Evolutionary conservation across 1,140 invertebrate genomes (phyloP).

Genomic region (Drosophila carrolli): DNA sequence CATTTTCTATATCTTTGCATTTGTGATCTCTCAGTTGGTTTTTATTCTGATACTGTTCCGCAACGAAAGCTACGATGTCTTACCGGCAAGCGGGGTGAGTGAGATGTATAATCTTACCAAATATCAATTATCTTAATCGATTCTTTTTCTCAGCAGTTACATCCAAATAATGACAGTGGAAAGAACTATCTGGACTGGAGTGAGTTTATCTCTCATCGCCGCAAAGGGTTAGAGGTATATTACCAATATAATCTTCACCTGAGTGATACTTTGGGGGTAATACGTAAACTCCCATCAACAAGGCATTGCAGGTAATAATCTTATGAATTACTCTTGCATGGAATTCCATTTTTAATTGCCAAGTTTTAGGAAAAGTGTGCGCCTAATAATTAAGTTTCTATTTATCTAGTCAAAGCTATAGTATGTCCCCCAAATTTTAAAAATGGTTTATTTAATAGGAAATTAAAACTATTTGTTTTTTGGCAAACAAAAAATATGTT

Average conservation of each 20-base stretch:
- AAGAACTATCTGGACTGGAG: slow-evolving; percentile 3
- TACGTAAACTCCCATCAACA: slow-evolving; percentile 57
- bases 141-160: background rate
- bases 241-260: slow-evolving; percentile 58
- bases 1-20: slow-evolving; percentile 8
- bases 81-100: slow-evolving; percentile 12
- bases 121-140: too few relatives aligned
- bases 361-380: too few relatives aligned
- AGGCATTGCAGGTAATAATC: slow-evolving; percentile 57
- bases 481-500: too few relatives aligned
- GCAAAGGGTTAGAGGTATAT: slow-evolving; percentile 5
- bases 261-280: slow-evolving; percentile 43
- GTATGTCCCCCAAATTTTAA: too few relatives aligned
- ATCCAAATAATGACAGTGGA: background rate
- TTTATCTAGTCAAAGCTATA: too few relatives aligned
- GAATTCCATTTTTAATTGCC: too few relatives aligned
- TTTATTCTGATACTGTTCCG: slow-evolving; percentile 10
- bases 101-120: too few relatives aligned
- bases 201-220: slow-evolving; percentile 36
- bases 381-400: too few relatives aligned
- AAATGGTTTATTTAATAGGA: too few relatives aligned
- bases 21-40: slow-evolving; percentile 27
- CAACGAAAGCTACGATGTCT: background rate
- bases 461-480: too few relatives aligned
- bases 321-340: too few relatives aligned